Evolutionary conservation across 2,888 invertebrate genomes (phyloP).

Genomic region (Chironomus riparius): DNA sequence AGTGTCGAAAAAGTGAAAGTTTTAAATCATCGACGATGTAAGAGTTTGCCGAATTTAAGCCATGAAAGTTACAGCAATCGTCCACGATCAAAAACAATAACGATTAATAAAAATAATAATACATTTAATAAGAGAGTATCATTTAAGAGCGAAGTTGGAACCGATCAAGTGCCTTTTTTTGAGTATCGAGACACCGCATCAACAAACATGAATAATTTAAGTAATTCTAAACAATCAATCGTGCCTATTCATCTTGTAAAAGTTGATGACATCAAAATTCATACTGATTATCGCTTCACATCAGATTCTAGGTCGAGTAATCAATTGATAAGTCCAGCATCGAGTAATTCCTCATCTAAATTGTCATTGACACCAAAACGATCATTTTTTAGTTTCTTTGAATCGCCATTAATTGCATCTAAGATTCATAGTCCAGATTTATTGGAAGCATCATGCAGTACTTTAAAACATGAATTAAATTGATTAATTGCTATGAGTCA

Average conservation of each 20-base stretch:
- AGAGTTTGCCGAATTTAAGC: slow-evolving; percentile 41
- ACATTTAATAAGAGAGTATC: slow-evolving; percentile 6
- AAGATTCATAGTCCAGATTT: slow-evolving; percentile 29
- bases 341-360: background rate
- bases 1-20: slow-evolving; percentile 22
- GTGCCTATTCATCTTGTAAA: slow-evolving; percentile 34
- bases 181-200: background rate
- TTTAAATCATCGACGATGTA: slow-evolving; percentile 41
- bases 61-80: slow-evolving; percentile 31
- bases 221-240: background rate
- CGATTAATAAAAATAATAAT: slow-evolving; percentile 30
- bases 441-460: slow-evolving; percentile 31
- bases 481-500: slow-evolving; percentile 11
- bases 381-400: slow-evolving; percentile 7
- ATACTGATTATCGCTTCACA: slow-evolving; percentile 36
- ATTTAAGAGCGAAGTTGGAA: background rate
- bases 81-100: slow-evolving; percentile 33
- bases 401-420: slow-evolving; percentile 28
- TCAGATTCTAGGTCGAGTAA: slow-evolving; percentile 21
- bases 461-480: slow-evolving; percentile 26
- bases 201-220: background rate
- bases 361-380: background rate
- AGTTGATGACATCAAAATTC: slow-evolving; percentile 41
- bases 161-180: slow-evolving; percentile 20
- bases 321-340: slow-evolving; percentile 11